phyloP scores from a whole-genome alignment of 2,888 invertebrate genomes.

The Heliconius aoede region DNA sequence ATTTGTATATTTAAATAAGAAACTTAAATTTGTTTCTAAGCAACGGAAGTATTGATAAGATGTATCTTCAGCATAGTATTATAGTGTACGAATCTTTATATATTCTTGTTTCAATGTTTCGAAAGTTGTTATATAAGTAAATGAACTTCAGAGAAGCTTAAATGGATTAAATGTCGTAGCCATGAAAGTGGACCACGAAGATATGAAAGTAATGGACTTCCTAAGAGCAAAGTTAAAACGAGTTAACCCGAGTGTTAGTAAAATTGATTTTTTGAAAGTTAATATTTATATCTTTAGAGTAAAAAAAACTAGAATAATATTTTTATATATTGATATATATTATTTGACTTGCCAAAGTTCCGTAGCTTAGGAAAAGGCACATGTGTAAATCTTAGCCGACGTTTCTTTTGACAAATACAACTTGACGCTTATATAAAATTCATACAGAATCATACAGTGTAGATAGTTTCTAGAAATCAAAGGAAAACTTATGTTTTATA shows the following conservation, averaged over 20 bases:
- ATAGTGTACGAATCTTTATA: background rate
- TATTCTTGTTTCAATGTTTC: background rate
- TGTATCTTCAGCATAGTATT: background rate
- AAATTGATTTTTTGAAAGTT: slow-evolving; percentile 21
- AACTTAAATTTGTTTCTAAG: too few species aligned
- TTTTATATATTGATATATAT: too few species aligned
- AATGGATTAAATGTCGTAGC: background rate
- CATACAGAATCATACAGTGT: slow-evolving; percentile 6
- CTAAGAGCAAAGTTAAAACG: slow-evolving; percentile 20
- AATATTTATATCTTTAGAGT: too few species aligned
- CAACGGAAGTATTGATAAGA: background rate
- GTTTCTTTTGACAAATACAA: slow-evolving; percentile 19
- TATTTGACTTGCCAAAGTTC: background rate
- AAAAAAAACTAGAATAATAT: too few species aligned
- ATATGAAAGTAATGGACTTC: slow-evolving; percentile 6
- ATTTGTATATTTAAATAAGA: background rate
- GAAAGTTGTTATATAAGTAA: background rate
- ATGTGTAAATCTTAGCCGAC: slow-evolving; percentile 14
- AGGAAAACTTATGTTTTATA: slow-evolving; percentile 7
- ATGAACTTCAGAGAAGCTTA: slow-evolving; percentile 1
- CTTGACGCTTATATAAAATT: slow-evolving; percentile 28
- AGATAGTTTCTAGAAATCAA: slow-evolving; percentile 10
- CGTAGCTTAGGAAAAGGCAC: background rate
- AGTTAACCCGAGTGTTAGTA: slow-evolving; percentile 15
- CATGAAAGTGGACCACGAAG: background rate